Conservation (phyloP, 35 echinoderm and acorn worm genomes). For the Eucidaris tribuloides region DNA sequence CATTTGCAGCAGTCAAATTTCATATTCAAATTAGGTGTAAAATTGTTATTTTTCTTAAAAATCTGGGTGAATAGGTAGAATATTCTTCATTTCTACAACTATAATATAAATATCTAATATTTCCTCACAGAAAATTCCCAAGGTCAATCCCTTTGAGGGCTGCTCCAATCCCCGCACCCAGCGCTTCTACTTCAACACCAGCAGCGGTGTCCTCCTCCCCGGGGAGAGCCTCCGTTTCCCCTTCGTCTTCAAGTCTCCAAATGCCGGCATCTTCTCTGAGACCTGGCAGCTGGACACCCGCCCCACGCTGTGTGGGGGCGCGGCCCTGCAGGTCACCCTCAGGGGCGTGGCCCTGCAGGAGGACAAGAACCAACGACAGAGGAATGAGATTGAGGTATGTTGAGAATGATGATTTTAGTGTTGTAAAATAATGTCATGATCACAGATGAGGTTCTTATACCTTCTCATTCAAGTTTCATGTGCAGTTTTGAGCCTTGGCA, state of each 20-base stretch:
- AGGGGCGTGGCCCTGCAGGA: slow-evolving; percentile 91
- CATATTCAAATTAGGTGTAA: too few species aligned
- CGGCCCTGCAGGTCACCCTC: slow-evolving; percentile 74
- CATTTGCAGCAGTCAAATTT: too few species aligned
- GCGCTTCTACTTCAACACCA: slow-evolving; percentile 99
- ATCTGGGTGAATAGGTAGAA: too few species aligned
- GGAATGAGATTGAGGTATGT: slow-evolving; percentile 87
- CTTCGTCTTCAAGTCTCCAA: slow-evolving; percentile 98
- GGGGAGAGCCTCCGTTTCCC: slow-evolving; percentile 95
- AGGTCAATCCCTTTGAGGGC: slow-evolving; percentile 87
- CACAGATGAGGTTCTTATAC: too few species aligned
- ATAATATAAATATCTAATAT: too few species aligned
- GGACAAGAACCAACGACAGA: slow-evolving; percentile 85
- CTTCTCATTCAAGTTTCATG: too few species aligned
- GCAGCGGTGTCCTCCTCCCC: slow-evolving; percentile 92
- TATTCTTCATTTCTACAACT: too few species aligned
- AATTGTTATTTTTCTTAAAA: too few species aligned
- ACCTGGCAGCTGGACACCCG: slow-evolving; percentile 96
- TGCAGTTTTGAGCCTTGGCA: too few species aligned
- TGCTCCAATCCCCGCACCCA: slow-evolving; percentile 62
- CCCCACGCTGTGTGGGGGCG: slow-evolving; percentile 77
- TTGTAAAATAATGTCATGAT: too few species aligned
- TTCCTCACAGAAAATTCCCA: slow-evolving; percentile 88
- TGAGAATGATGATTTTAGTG: too few species aligned
- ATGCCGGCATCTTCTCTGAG: slow-evolving; percentile 98